phyloP scores from a whole-genome alignment of 2,888 invertebrate species.

The Calliopum simillimum region DNA sequence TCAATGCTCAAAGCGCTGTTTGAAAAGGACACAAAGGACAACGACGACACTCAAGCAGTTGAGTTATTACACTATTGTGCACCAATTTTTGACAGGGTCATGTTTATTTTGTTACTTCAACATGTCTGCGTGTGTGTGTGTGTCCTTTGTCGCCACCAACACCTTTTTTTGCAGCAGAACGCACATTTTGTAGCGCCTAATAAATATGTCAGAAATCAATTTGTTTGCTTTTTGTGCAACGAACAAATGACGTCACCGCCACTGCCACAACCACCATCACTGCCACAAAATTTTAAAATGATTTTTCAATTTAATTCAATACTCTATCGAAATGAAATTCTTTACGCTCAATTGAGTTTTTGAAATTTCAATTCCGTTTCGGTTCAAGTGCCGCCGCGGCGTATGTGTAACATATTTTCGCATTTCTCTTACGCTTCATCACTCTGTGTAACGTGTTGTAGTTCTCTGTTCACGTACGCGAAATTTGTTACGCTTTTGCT shows the following conservation, averaged over 20 bases:
- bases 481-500: slow-evolving; percentile 19
- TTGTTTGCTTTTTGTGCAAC: slow-evolving; percentile 32
- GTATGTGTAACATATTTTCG: slow-evolving; percentile 36
- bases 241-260: slow-evolving; percentile 30
- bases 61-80: slow-evolving; percentile 2
- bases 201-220: slow-evolving; percentile 56
- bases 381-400: slow-evolving; percentile 9
- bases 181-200: slow-evolving; percentile 45
- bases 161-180: background rate
- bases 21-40: slow-evolving; percentile 15
- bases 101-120: slow-evolving; percentile 37
- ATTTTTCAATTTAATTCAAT: slow-evolving; percentile 27
- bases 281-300: slow-evolving; percentile 13
- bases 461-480: background rate
- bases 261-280: slow-evolving; percentile 3
- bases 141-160: background rate
- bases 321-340: slow-evolving; percentile 43
- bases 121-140: background rate
- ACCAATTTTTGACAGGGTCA: slow-evolving; percentile 45
- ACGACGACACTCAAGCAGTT: background rate
- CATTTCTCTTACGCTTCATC: background rate
- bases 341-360: slow-evolving; percentile 54
- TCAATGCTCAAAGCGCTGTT: background rate
- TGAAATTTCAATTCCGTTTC: slow-evolving; percentile 38
- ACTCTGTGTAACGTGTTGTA: background rate